Percentiles rank a stretch among this genome's conserved stretches.
phyloP scores from a whole-genome alignment of 2,888 invertebrate species.

The Nomada hirtipes region DNA sequence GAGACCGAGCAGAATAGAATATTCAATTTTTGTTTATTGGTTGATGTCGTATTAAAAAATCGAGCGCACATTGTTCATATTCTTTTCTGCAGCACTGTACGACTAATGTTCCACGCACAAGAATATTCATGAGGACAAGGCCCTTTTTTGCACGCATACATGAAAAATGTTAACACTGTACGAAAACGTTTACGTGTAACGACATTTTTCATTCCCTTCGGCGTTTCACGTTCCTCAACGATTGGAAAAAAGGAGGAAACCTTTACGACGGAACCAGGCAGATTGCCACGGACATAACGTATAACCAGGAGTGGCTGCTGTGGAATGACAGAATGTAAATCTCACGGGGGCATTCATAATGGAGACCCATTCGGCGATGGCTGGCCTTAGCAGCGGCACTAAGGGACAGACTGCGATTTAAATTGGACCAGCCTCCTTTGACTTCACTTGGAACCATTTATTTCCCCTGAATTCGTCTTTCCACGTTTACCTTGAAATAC shows the following conservation, averaged over 20 bases:
- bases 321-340: slow-evolving; percentile 63
- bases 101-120: too few species aligned
- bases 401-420: slow-evolving; percentile 61
- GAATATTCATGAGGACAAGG: too few species aligned
- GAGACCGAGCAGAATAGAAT: too few species aligned
- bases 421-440: slow-evolving; percentile 63
- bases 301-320: slow-evolving; percentile 40
- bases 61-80: too few species aligned
- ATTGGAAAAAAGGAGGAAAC: background rate
- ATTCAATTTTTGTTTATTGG: too few species aligned
- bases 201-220: too few species aligned
- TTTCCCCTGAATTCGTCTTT: slow-evolving; percentile 45
- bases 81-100: too few species aligned
- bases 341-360: slow-evolving; percentile 65
- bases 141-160: too few species aligned
- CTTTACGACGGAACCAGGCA: slow-evolving; percentile 15
- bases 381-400: slow-evolving; percentile 39
- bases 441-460: slow-evolving; percentile 59
- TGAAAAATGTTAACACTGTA: too few species aligned
- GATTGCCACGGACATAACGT: slow-evolving; percentile 54
- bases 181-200: too few species aligned
- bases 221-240: slow-evolving; percentile 16
- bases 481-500: slow-evolving; percentile 29
- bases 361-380: slow-evolving; percentile 50
- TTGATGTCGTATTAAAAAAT: too few species aligned